These are phyloP conservation scores for Melinaea menophilus DNA, from an alignment of 2,888 invertebrate species.

Conservation along the genomic window DNA sequence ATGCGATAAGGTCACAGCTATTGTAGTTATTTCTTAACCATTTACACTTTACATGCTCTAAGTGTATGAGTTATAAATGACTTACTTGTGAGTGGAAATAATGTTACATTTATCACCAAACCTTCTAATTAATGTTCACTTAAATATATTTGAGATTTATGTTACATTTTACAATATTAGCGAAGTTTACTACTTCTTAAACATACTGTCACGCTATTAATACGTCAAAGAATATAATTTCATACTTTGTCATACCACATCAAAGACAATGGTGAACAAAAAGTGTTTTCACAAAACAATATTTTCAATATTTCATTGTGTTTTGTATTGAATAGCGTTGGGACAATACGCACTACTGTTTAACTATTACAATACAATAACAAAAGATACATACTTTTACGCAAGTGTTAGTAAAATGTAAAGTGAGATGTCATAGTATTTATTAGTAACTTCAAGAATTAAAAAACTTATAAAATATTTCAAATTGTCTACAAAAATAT, in stretches of 20 bases:
- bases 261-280: constrained; percentile 1
- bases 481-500: neutral
- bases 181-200: neutral
- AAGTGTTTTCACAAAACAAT: constrained; percentile 6
- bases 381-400: neutral
- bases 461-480: no score
- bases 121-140: no score
- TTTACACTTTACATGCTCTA: constrained; percentile 6
- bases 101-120: neutral
- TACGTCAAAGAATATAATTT: neutral
- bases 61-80: neutral
- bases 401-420: constrained; percentile 5
- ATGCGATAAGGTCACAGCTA: constrained; percentile 51
- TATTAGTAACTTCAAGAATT: no score
- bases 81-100: neutral
- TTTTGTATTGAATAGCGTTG: constrained; percentile 4
- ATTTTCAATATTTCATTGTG: constrained; percentile 7
- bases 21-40: constrained; percentile 41
- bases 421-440: neutral
- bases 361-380: constrained; percentile 50
- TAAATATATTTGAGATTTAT: no score
- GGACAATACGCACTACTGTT: constrained; percentile 13
- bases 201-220: neutral
- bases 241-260: constrained; percentile 1
- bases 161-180: no score